Conservation (phyloP, 1,140 invertebrate genomes). For the Euschistus heros region DNA sequence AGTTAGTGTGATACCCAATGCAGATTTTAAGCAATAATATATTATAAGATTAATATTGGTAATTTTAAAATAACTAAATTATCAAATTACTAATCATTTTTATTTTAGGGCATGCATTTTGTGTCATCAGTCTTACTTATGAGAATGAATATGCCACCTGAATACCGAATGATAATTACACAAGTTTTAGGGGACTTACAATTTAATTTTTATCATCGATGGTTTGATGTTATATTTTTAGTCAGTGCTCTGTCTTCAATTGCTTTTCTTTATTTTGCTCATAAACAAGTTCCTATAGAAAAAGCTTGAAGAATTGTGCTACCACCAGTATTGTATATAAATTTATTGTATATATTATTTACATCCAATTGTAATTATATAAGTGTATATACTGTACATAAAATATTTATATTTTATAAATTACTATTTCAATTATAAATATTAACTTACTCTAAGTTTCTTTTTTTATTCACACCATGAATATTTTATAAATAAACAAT, state of each 20-base stretch:
- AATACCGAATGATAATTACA: conserved; percentile 95
- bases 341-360: too few species aligned
- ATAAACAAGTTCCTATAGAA: conserved; percentile 62
- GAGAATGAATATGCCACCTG: conserved; percentile 98
- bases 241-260: conserved; percentile 94
- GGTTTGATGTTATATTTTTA: conserved; percentile 99
- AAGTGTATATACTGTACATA: not conserved
- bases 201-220: conserved; percentile 99
- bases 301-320: conserved; percentile 22
- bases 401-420: too few species aligned
- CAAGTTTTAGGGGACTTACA: conserved; percentile 95
- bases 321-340: too few species aligned
- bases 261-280: conserved; percentile 87
- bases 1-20: too few species aligned
- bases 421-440: too few species aligned
- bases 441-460: too few species aligned
- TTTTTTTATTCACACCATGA: too few species aligned
- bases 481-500: too few species aligned
- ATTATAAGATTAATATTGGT: too few species aligned
- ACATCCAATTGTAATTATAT: not conserved
- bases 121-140: conserved; percentile 95
- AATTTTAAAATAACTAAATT: not conserved
- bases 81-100: conserved; percentile 21
- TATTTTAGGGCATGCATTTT: conserved; percentile 93
- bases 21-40: too few species aligned